Conservation (phyloP, 2,113 vertebrate species). For the Monopterus albus region DNA sequence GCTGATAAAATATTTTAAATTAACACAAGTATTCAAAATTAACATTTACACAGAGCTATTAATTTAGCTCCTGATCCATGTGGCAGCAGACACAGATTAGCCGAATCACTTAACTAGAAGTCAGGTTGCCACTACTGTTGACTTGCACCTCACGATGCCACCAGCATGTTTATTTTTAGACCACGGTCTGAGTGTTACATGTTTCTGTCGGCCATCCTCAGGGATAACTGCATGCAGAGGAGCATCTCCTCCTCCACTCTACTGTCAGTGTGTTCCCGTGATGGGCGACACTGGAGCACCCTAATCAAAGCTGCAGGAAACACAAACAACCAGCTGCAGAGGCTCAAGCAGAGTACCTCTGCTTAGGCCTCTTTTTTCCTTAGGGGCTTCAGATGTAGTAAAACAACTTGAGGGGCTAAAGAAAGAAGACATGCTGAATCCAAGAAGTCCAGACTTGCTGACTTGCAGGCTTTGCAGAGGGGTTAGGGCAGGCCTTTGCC, state of each 20-base stretch:
- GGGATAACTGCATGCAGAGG: constrained; percentile 75
- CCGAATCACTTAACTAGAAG: neutral
- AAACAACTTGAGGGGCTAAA: constrained; percentile 8
- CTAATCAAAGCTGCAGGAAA: constrained; percentile 68
- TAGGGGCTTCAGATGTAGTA: constrained; percentile 29
- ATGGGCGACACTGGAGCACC: constrained; percentile 84
- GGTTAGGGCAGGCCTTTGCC: constrained; percentile 50
- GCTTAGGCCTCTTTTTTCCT: constrained; percentile 23
- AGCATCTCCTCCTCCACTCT: constrained; percentile 80
- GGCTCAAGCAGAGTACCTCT: constrained; percentile 20
- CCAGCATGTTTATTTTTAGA: constrained; percentile 47
- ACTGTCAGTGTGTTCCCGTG: constrained; percentile 83
- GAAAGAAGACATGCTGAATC: constrained; percentile 35
- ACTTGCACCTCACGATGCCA: constrained; percentile 20
- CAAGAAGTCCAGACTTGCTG: constrained; percentile 49
- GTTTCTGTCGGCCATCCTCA: constrained; percentile 72
- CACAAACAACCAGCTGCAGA: constrained; percentile 54
- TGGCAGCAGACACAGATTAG: neutral
- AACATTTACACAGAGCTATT: neutral
- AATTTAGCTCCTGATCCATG: no score
- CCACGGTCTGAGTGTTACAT: neutral
- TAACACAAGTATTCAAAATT: neutral
- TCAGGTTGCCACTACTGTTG: neutral
- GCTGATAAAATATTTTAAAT: constrained; percentile 2
- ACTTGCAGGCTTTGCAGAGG: constrained; percentile 49